Conservation (phyloP, 2,113 vertebrate genomes). For the Larimichthys crocea region DNA sequence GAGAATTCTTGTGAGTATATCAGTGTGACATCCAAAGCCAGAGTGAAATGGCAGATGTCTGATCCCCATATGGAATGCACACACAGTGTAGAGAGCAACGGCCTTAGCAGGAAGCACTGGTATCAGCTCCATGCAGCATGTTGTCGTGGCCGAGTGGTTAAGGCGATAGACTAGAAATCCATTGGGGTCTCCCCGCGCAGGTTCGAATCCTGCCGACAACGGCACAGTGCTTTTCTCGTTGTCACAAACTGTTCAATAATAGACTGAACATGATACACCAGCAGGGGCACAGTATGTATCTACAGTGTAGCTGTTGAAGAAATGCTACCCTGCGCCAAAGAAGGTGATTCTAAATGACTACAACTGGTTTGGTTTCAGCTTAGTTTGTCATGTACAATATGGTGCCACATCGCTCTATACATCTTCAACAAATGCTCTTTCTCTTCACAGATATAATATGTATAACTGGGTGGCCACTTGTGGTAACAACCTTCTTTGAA, state of each 20-base stretch:
- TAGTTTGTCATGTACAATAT: background rate
- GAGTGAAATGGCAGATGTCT: slow-evolving; percentile 28
- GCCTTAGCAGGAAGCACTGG: rapidly evolving
- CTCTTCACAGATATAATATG: background rate
- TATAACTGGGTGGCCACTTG: background rate
- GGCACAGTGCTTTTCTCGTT: slow-evolving; percentile 34
- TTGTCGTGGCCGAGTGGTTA: slow-evolving; percentile 83
- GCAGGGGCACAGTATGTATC: too few species aligned
- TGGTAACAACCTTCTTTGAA: background rate
- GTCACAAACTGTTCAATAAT: rapidly evolving
- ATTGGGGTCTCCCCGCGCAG: slow-evolving; percentile 95
- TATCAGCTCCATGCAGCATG: background rate
- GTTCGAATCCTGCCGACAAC: slow-evolving; percentile 97
- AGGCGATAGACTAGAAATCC: slow-evolving; percentile 95
- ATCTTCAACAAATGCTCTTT: background rate
- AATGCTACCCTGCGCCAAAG: background rate
- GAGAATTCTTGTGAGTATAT: background rate
- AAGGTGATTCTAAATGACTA: background rate
- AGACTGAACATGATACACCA: background rate
- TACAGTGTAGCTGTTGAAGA: too few species aligned
- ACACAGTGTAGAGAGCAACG: background rate
- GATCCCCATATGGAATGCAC: slow-evolving; percentile 29
- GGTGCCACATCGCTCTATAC: background rate
- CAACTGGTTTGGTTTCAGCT: background rate
- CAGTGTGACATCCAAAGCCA: background rate